A percentile compares a stretch with the other conserved stretches of the same genome.
Conservation (phyloP, 2,888 invertebrate species). For the Anoncus sp. region DNA sequence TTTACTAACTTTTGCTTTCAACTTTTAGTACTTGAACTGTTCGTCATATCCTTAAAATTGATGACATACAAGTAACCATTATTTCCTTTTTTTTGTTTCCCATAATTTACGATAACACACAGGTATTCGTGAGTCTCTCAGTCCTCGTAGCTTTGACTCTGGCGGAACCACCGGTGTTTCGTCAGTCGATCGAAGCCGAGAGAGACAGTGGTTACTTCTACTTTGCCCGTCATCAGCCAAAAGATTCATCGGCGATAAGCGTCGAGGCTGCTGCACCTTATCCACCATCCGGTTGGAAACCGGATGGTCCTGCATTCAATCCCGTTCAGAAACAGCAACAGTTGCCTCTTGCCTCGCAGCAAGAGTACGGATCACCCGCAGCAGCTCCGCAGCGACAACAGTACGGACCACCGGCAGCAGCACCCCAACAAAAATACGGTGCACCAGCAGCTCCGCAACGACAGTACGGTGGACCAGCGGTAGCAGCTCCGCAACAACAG, state of each 20-base stretch:
- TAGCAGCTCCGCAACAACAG: constrained; percentile 61
- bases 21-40: no score
- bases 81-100: constrained; percentile 2
- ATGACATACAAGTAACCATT: neutral
- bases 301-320: constrained; percentile 82
- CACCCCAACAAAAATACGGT: constrained; percentile 76
- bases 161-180: constrained; percentile 83
- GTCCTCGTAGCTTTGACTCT: constrained; percentile 81
- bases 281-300: constrained; percentile 82
- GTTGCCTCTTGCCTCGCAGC: constrained; percentile 29
- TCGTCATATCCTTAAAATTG: neutral
- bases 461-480: constrained; percentile 53
- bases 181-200: constrained; percentile 72
- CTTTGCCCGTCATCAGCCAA: constrained; percentile 79
- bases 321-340: constrained; percentile 78
- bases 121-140: constrained; percentile 81
- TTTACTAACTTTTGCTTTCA: no score
- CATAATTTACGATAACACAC: neutral
- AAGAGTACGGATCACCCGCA: constrained; percentile 34
- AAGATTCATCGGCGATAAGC: constrained; percentile 57
- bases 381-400: constrained; percentile 57
- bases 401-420: constrained; percentile 79
- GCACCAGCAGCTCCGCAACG: constrained; percentile 71
- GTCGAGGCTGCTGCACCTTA: constrained; percentile 80
- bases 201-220: constrained; percentile 73